Conservation (phyloP, 2,888 invertebrate genomes). For the Elysia crispata region DNA sequence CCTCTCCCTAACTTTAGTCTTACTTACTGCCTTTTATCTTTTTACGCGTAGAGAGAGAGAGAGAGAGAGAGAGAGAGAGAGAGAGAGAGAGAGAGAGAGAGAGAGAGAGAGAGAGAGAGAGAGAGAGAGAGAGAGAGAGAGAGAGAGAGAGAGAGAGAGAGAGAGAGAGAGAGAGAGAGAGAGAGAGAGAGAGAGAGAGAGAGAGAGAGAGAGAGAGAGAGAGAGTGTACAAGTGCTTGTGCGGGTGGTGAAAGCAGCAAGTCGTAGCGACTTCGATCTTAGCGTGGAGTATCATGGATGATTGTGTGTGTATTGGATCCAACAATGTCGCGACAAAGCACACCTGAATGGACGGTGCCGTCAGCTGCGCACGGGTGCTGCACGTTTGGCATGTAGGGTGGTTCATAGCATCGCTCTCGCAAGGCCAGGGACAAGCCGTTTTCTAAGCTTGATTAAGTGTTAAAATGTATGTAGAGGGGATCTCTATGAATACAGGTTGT, state of each 20-base stretch:
- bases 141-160: conserved; percentile 17
- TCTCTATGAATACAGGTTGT: no score
- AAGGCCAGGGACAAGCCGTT: no score
- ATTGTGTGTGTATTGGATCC: not conserved
- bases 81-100: conserved; percentile 37
- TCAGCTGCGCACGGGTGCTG: no score
- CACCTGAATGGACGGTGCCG: no score
- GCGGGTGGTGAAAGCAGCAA: conserved; percentile 10
- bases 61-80: conserved; percentile 19
- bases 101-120: conserved; percentile 37
- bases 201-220: conserved; percentile 21
- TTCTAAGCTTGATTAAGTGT: no score
- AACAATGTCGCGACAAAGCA: not conserved
- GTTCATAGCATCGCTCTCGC: no score
- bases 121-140: conserved; percentile 35
- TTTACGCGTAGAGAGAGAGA: conserved; percentile 19
- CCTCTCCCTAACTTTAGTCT: no score
- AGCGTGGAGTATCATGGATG: no score
- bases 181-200: conserved; percentile 26
- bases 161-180: conserved; percentile 15
- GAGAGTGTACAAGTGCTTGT: not conserved
- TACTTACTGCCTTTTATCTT: no score
- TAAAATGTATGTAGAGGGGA: no score
- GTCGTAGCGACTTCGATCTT: not conserved
- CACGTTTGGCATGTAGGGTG: no score